These are phyloP conservation scores for Desmophyllum pertusum DNA, from an alignment of 92 coral and sea anemone species.

Conservation along the genomic window DNA sequence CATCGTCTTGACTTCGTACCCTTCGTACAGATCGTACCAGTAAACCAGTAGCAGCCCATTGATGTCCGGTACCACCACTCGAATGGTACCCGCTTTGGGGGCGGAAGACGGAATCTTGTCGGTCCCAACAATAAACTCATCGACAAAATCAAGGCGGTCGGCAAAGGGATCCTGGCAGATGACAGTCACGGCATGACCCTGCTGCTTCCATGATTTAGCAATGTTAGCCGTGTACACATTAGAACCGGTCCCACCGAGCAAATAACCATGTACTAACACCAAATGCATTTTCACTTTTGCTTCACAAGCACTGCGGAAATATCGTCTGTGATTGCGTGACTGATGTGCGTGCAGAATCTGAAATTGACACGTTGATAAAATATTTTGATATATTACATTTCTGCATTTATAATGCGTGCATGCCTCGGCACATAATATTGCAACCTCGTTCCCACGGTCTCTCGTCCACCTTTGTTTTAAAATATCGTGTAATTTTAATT, in stretches of 20 bases:
- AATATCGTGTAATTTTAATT: too few relatives aligned
- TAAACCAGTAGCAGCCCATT: slow-evolving; percentile 83
- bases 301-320: neutral
- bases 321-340: slow-evolving; percentile 4
- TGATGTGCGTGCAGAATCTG: neutral
- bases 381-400: neutral
- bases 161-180: slow-evolving; percentile 91
- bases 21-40: slow-evolving; percentile 81
- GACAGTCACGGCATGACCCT: slow-evolving; percentile 86
- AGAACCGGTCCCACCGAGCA: slow-evolving; percentile 83
- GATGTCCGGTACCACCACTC: slow-evolving; percentile 89
- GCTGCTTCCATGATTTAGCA: slow-evolving; percentile 82
- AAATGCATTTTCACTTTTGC: slow-evolving; percentile 66
- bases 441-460: too few relatives aligned
- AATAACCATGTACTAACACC: slow-evolving; percentile 80
- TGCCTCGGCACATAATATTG: too few relatives aligned
- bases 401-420: too few relatives aligned
- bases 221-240: slow-evolving; percentile 84
- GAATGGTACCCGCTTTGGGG: slow-evolving; percentile 68
- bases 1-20: slow-evolving; percentile 81
- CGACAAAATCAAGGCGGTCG: slow-evolving; percentile 76
- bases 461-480: too few relatives aligned
- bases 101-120: slow-evolving; percentile 70
- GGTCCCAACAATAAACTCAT: slow-evolving; percentile 74
- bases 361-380: neutral